Percentiles rank a stretch among this genome's conserved stretches.
Evolutionary conservation across 2,797 vertebrate genomes (phyloP).

Genomic region (Enoplosus armatus): DNA sequence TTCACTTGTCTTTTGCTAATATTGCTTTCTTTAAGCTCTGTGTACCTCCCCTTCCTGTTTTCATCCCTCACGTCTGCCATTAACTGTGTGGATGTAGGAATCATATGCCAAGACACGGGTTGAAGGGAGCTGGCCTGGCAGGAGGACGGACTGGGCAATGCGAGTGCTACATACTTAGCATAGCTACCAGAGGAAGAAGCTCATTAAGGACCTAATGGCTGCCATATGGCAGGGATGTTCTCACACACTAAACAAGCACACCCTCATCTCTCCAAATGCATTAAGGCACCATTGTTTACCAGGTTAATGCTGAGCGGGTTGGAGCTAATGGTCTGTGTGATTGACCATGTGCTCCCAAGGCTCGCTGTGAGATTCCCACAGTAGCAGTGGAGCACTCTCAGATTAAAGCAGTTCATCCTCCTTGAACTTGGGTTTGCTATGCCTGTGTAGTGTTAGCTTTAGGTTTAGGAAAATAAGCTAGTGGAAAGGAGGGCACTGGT

Average conservation of each 20-base stretch:
- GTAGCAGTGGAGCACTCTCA: constrained; percentile 32
- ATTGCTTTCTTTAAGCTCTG: constrained; percentile 4
- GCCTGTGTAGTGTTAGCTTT: neutral
- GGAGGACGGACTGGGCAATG: constrained; percentile 21
- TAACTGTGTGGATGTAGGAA: constrained; percentile 24
- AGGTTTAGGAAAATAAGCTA: constrained; percentile 13
- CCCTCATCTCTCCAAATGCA: constrained; percentile 50
- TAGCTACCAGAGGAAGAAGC: constrained; percentile 70
- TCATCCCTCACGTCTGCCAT: constrained; percentile 41
- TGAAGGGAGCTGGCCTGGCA: constrained; percentile 36
- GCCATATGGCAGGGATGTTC: constrained; percentile 67
- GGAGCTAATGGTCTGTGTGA: constrained; percentile 61
- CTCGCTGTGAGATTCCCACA: constrained; percentile 44
- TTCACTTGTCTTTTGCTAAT: constrained; percentile 21
- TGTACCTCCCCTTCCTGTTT: constrained; percentile 35
- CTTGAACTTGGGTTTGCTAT: constrained; percentile 16
- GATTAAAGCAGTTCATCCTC: constrained; percentile 34
- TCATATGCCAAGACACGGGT: constrained; percentile 31
- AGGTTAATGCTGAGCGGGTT: constrained; percentile 57
- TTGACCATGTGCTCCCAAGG: constrained; percentile 56
- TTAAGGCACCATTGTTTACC: constrained; percentile 60
- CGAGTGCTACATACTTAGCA: constrained; percentile 51
- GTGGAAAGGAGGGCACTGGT: neutral
- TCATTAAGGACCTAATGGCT: constrained; percentile 70
- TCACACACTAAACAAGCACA: constrained; percentile 61